Evolutionary conservation across 2,797 vertebrate species (phyloP), one percentile per base, ranked within the genome.

Genomic region (Cheirogaleus major): DNA sequence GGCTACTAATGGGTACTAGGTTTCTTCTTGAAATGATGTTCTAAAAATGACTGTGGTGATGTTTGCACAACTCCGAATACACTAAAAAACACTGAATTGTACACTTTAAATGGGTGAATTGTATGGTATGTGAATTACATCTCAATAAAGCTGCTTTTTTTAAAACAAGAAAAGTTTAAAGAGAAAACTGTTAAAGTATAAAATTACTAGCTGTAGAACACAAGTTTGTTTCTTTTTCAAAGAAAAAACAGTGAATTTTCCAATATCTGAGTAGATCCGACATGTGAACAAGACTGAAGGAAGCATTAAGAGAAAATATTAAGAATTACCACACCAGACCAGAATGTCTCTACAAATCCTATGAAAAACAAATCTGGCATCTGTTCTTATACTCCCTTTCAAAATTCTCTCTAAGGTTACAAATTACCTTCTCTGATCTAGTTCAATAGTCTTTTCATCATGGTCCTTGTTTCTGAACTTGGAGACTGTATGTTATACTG

Each of bases 361-460:
- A 8, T 48, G 41, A 61, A 89, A 94, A 96, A 82, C 32, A 93
- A 87, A 96, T 59, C 55, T 48, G 43, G 30, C 22, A 93, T 86
- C 32, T 96, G 35, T 48, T 43, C 18, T 73, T 87, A 92, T 17
- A 30, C 20, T 95, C 95, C 41, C 48, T 90, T 95, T 92, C 52
- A 91, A 95, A 97, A 92, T 94, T 72, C n/a, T 73, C n/a, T 76
- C 82, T 81, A 72, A 86, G 7, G 4, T 70, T 94, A 96, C 13
- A 75, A 91, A 94, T 57, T 55, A 96, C 70, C 59, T 52, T 57
- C 69, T 89, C 35, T 75, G 57, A 25, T 87, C 82, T 91, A 91
- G 27, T 76, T 89, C 48, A 76, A 65, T 5, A 61, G 55, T 94
- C 48, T 96, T 97, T 87, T 88, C 88, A 95, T 69, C 89, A 89